These are phyloP conservation scores for Arctopsyche grandis DNA, from an alignment of 1,140 invertebrate genomes.

Conservation along the genomic window DNA sequence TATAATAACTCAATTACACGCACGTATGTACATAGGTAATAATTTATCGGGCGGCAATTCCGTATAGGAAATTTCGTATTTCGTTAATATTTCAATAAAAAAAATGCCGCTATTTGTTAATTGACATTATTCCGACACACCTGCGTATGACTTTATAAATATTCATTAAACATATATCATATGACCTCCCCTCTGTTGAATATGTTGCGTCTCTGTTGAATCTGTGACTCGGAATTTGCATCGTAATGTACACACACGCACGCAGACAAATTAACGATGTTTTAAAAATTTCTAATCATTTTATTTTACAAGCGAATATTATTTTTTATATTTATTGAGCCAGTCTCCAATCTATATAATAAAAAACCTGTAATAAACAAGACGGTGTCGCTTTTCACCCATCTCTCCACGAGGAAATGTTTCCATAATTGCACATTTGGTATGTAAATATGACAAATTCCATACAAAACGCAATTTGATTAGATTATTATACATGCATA, in stretches of 20 bases:
- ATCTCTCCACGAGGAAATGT: neutral
- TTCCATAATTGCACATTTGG: neutral
- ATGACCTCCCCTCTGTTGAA: neutral
- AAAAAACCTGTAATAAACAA: neutral
- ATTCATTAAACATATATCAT: conserved; percentile 6
- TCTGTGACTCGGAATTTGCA: neutral
- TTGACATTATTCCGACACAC: conserved; percentile 22
- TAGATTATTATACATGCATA: no score
- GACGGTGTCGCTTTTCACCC: no score
- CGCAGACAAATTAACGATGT: no score
- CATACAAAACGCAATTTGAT: no score
- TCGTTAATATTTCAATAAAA: neutral
- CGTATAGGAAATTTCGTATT: neutral
- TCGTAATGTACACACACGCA: neutral
- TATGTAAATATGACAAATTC: no score
- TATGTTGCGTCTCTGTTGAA: neutral
- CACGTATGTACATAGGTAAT: neutral
- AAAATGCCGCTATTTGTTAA: conserved; percentile 21
- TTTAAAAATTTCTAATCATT: no score
- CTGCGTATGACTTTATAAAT: conserved; percentile 13
- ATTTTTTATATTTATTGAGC: neutral
- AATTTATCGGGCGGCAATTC: neutral
- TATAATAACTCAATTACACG: conserved; percentile 11
- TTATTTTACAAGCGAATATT: no score
- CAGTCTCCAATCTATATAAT: neutral